phyloP scores from a whole-genome alignment of 2,113 vertebrate species.

The Cyprinus carpio region DNA sequence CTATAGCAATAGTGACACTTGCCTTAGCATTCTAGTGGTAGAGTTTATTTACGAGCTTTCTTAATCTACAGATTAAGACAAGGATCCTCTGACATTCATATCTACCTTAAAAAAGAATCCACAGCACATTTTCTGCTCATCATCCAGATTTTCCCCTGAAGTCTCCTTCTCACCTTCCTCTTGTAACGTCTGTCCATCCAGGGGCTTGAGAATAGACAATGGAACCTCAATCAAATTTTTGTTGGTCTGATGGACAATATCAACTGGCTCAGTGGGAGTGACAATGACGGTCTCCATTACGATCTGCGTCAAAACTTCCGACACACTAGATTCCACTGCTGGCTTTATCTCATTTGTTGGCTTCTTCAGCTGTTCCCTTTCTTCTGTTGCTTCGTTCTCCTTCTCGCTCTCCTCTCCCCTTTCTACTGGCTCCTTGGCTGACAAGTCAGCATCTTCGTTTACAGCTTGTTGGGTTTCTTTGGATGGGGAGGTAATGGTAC shows the following conservation, averaged over 20 bases:
- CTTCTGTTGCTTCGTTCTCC: conserved; percentile 33
- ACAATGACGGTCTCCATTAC: conserved; percentile 84
- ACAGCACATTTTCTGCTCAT: conserved; percentile 89
- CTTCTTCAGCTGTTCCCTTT: conserved; percentile 48
- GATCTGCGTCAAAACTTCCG: conserved; percentile 86
- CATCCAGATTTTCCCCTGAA: conserved; percentile 79
- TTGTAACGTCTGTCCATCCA: conserved; percentile 75
- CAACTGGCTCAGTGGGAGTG: conserved; percentile 80
- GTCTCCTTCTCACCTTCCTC: conserved; percentile 79
- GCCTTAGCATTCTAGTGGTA: neutral
- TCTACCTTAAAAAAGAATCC: conserved; percentile 98
- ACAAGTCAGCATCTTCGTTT: conserved; percentile 48
- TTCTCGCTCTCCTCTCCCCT: neutral
- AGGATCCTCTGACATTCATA: neutral
- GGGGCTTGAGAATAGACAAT: conserved; percentile 84
- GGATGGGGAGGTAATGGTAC: conserved; percentile 56
- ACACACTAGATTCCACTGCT: conserved; percentile 79
- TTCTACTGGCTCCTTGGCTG: conserved; percentile 41
- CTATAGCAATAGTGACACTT: neutral
- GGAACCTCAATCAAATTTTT: conserved; percentile 93
- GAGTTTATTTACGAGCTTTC: neutral
- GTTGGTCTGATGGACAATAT: conserved; percentile 66
- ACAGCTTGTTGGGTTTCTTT: conserved; percentile 51
- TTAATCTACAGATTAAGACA: neutral
- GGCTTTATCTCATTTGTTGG: conserved; percentile 69